A percentile compares a stretch with the other conserved stretches of the same genome.
These are phyloP conservation scores for Heliconius cydno DNA, from an alignment of 2,888 invertebrate genomes.

Conservation along the genomic window DNA sequence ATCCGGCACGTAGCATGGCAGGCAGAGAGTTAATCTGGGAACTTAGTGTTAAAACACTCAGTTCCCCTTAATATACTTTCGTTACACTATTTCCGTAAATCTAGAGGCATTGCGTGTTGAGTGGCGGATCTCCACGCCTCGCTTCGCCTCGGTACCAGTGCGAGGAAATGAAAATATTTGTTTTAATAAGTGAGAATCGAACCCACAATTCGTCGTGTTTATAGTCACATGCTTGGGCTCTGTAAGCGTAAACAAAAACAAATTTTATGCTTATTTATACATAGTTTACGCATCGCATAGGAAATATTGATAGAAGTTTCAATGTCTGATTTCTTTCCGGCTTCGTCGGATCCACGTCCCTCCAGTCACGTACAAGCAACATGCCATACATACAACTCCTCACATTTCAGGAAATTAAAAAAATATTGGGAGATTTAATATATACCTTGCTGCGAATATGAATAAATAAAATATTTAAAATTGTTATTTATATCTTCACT, in stretches of 20 bases:
- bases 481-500: too few relatives aligned
- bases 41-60: background rate
- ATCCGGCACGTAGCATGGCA: background rate
- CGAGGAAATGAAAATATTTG: too few relatives aligned
- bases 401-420: conserved; percentile 16
- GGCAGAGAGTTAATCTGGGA: background rate
- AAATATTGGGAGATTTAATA: background rate
- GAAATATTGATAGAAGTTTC: conserved; percentile 6
- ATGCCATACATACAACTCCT: conserved; percentile 3
- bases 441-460: background rate
- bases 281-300: background rate
- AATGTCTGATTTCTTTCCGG: conserved; percentile 18
- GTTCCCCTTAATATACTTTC: too few relatives aligned
- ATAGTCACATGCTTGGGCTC: too few relatives aligned
- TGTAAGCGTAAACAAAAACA: background rate
- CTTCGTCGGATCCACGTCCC: conserved; percentile 17
- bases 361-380: conserved; percentile 15
- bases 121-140: too few relatives aligned
- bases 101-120: too few relatives aligned
- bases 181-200: too few relatives aligned
- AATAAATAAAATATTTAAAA: too few relatives aligned
- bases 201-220: too few relatives aligned
- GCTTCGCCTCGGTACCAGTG: too few relatives aligned
- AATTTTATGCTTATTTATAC: background rate
- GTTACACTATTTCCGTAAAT: background rate